Evolutionary conservation across 2,113 vertebrate genomes (phyloP).

Genomic region (Candoia aspera): DNA sequence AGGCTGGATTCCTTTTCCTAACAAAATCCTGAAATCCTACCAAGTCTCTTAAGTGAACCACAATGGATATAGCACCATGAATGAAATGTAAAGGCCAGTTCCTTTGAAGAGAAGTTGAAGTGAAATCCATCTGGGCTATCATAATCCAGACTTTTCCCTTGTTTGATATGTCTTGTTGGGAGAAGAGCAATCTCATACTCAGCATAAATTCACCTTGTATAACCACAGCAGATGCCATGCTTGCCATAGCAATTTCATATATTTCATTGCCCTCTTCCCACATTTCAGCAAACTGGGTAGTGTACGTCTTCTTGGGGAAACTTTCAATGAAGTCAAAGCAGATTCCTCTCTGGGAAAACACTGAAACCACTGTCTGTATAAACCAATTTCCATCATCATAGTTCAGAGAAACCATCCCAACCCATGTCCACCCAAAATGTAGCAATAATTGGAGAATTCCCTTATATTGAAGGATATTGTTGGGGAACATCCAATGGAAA

Average conservation of each 20-base stretch:
- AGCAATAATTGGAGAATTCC: not conserved
- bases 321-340: slow-evolving; percentile 9
- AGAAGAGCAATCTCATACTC: not conserved
- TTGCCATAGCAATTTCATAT: not conserved
- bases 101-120: not conserved
- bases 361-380: not conserved
- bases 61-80: slow-evolving; percentile 10
- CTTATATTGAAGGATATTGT: not conserved
- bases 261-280: not conserved
- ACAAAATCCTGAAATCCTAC: not conserved
- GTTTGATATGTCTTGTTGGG: not conserved
- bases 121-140: slow-evolving; percentile 11
- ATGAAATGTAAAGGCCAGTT: not conserved
- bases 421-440: slow-evolving; percentile 1
- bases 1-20: not conserved
- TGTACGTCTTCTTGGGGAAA: not conserved
- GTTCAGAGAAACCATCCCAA: not conserved
- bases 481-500: not conserved
- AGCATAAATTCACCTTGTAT: not conserved
- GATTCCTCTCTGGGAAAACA: not conserved
- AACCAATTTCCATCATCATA: not conserved
- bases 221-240: not conserved
- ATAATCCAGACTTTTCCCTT: not conserved
- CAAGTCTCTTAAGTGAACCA: not conserved
- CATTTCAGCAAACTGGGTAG: not conserved